Base-by-base conservation (phyloP, 1,140 invertebrate genomes). In the Vollenhovia emeryi region DNA sequence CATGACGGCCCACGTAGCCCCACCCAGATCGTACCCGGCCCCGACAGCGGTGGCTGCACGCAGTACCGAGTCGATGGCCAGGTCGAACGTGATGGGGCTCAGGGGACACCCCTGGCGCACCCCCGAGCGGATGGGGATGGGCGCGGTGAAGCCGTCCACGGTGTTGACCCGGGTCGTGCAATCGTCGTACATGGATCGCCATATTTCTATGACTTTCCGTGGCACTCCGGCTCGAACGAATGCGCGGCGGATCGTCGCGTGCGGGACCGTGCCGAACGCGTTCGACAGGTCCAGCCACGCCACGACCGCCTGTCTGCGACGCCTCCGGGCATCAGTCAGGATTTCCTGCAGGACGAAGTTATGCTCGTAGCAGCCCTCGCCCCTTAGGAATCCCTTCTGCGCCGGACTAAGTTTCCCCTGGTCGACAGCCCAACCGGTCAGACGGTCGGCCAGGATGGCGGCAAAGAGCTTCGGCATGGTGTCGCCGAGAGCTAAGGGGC, bases 291-390 rank as follows among this genome's bases (percentile, higher is more conserved):
- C 33, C 33, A 33, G 6, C 33, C 33, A 33, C 33, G 33, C 33
- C 3, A 33, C 33, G 33, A 60, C 13, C 43, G 11, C 52, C 13
- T 60, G 11, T 6, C 33, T 3, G 3, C 33, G 33, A 33, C 3
- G 3, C 33, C 33, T 33, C 33, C 33, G 33, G 33, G 15, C 24
- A 1, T 69, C 15, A 24, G 66, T 50, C 45, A 69, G 15, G 27
- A 69, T 9, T 27, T 69, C 43, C 45, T 48, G 66, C 13, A 69
- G 5, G n/a, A 66, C 33, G 1, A 66, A 74, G n/a, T 48, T 69
- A 7, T 69, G 92, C 73, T 94, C 93, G 18, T 88, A 87, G 24
- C 86, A 93, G 1, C 92, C 92, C 50, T 94, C 92, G 60, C 86
- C 90, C 21, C 60, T 62, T 21, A 91, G 74, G 60, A 94, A 94